phyloP scores from a whole-genome alignment of 2,888 invertebrate species.

The Oligia fasciuncula region DNA sequence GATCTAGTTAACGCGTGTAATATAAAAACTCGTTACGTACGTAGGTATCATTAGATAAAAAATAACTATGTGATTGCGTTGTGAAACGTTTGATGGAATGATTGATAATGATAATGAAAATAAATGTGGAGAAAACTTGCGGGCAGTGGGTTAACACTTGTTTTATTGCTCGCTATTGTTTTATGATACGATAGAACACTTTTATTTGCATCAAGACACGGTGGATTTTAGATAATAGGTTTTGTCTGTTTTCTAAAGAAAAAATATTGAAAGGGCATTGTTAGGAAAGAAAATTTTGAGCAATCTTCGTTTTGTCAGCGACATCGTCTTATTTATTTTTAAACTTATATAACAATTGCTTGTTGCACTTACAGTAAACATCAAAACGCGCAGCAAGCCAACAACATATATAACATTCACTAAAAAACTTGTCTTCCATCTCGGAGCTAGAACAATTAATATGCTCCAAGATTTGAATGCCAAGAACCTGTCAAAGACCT shows the following conservation, averaged over 20 bases:
- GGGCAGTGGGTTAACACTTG: background rate
- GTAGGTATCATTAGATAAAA: constrained; percentile 41
- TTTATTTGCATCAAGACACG: background rate
- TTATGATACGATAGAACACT: background rate
- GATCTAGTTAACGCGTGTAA: constrained; percentile 62
- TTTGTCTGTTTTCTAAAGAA: background rate
- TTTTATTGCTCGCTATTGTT: constrained; percentile 6
- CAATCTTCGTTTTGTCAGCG: background rate
- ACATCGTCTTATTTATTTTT: background rate
- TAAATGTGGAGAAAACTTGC: constrained; percentile 23
- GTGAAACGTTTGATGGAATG: constrained; percentile 45
- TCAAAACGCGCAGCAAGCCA: background rate
- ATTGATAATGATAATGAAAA: constrained; percentile 32
- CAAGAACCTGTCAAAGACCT: background rate
- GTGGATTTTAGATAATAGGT: background rate
- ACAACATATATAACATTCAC: background rate
- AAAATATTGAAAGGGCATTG: background rate
- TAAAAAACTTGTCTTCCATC: too few species aligned
- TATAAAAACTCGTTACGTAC: constrained; percentile 27
- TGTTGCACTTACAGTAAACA: background rate
- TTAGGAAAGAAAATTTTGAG: background rate
- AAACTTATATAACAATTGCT: background rate
- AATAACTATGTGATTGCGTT: constrained; percentile 48
- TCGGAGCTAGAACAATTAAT: background rate
- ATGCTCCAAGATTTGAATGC: background rate